Conservation (phyloP, 2,797 vertebrate species). For the Thamnophis elegans region DNA sequence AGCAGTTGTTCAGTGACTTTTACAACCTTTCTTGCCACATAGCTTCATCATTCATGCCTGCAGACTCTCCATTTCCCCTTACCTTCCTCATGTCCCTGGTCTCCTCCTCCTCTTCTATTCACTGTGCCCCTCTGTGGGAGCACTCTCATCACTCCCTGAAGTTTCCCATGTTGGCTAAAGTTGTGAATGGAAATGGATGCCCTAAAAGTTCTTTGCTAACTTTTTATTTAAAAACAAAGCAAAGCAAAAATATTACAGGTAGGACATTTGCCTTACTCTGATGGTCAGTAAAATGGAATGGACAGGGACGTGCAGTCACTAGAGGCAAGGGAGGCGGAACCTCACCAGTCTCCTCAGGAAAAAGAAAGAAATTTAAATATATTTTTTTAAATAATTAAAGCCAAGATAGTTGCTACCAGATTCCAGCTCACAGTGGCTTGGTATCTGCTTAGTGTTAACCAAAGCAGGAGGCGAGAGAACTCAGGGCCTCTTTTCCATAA, state of each 20-base stretch:
- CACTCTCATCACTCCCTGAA: neutral
- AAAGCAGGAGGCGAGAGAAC: too few relatives aligned
- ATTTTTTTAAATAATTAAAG: too few relatives aligned
- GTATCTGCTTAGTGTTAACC: too few relatives aligned
- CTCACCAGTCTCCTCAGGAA: too few relatives aligned
- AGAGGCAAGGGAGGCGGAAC: too few relatives aligned
- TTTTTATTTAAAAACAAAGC: neutral
- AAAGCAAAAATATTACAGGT: neutral
- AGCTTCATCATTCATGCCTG: neutral
- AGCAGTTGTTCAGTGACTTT: neutral
- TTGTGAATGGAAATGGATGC: neutral
- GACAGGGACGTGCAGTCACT: too few relatives aligned
- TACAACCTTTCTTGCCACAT: neutral
- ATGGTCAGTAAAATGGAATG: neutral
- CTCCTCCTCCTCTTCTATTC: neutral
- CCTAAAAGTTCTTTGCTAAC: neutral
- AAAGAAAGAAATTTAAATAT: too few relatives aligned
- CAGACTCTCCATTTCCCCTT: neutral
- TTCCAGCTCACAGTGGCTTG: too few relatives aligned
- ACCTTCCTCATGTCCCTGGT: neutral
- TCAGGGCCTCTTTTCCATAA: too few relatives aligned
- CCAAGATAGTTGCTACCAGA: too few relatives aligned
- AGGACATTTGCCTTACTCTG: neutral
- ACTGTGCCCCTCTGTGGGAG: neutral
- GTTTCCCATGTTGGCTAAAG: neutral